Base-by-base conservation (phyloP, 2,113 vertebrate species). In the Piaya cayana region DNA sequence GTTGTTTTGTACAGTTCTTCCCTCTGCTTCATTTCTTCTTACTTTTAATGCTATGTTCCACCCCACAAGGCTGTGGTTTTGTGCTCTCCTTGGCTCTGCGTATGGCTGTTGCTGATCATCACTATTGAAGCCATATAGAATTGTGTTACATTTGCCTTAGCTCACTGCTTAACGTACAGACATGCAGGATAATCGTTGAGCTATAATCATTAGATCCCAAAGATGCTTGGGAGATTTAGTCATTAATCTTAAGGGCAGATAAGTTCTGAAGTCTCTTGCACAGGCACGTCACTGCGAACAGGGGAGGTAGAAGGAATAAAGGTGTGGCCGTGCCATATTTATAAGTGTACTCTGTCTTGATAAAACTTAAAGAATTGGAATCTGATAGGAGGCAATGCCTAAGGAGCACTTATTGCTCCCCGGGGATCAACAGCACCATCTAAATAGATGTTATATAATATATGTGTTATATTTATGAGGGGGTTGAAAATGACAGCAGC, bases 41-140 rank as follows among this genome's bases (percentile, higher is more conserved):
- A 6, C 0, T 2, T 76, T 76, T 65, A 26, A 32, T 22, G 15
- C 32, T 9, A 9, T 27, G 6, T 3, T 27, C n/a, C 15, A 17
- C 16, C 39, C 60, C 30, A 29, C 52, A 36, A 50, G 36, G 25
- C 34, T 64, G 9, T 6, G 1, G 19, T 69, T 88, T 63, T 78
- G 17, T 49, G 49, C 21, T 62, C 11, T 45, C 50, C 8, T 67
- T 32, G n/a, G 15, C 80, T n/a, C 0, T 11, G 13, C 25, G 32
- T 21, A 2, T 30, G n/a, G 42, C 64, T 67, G 25, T 84, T 58
- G 86, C 80, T 86, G 83, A 8, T 27, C 25, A 4, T 10, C 29
- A 47, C 25, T 77, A 8, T 60, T 75, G 62, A 34, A 32, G 67
- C 52, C 26, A 26, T 59, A 7, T 5, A 36, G 15, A 30, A 5